phyloP scores from a whole-genome alignment of 2,113 vertebrate species.

The Oostethus manadensis region DNA sequence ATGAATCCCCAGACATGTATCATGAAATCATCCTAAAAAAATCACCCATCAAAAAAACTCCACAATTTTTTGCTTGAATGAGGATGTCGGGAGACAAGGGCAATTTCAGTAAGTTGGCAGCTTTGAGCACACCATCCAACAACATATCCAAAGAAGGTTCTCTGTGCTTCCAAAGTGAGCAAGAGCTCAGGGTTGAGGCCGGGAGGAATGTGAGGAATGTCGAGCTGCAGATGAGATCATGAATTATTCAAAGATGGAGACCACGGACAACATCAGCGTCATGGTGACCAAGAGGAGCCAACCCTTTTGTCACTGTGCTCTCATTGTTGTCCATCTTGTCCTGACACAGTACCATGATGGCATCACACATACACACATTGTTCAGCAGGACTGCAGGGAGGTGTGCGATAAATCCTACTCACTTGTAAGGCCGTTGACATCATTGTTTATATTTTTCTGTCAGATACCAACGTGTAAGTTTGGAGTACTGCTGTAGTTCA shows the following conservation, averaged over 20 bases:
- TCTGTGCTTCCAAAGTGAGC: background rate
- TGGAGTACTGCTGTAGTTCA: too few species aligned
- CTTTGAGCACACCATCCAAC: too few species aligned
- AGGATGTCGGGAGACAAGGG: too few species aligned
- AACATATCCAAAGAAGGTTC: background rate
- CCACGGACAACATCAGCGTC: background rate
- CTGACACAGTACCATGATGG: background rate
- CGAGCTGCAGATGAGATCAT: slow-evolving; percentile 27
- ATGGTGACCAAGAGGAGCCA: slow-evolving; percentile 21
- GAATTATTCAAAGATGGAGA: slow-evolving; percentile 35
- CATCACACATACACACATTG: slow-evolving; percentile 3
- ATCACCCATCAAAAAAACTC: too few species aligned
- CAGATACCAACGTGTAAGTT: too few species aligned
- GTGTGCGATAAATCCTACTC: background rate
- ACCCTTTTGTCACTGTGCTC: slow-evolving; percentile 22
- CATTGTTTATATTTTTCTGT: background rate
- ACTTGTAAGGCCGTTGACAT: background rate
- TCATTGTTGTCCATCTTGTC: slow-evolving; percentile 36
- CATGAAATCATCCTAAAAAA: too few species aligned
- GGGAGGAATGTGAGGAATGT: slow-evolving; percentile 55
- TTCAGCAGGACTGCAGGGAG: background rate
- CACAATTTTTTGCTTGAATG: too few species aligned
- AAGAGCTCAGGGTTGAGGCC: slow-evolving; percentile 13
- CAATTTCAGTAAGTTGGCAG: too few species aligned
- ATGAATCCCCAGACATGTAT: too few species aligned